Evolutionary conservation across 2,888 invertebrate genomes (phyloP).

Genomic region (Ochropleura leucogaster): DNA sequence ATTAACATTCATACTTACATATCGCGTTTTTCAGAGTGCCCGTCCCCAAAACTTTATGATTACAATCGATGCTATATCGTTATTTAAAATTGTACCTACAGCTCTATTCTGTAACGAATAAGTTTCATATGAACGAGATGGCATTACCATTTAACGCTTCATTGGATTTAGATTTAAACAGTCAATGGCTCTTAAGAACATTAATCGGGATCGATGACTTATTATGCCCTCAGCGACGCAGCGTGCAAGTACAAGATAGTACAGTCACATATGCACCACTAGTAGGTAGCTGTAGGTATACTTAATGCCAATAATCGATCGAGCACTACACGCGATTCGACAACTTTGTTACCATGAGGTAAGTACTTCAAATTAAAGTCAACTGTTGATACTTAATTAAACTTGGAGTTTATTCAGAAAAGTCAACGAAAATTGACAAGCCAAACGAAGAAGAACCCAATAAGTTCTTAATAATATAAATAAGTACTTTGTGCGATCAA

Average conservation of each 20-base stretch:
- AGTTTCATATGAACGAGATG: conserved; percentile 14
- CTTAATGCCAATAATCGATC: conserved; percentile 46
- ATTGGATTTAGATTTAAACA: conserved; percentile 54
- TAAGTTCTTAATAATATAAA: conserved; percentile 13
- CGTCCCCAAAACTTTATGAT: background rate
- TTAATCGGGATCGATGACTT: conserved; percentile 58
- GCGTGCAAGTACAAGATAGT: conserved; percentile 27
- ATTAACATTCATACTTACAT: background rate
- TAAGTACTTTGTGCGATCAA: conserved; percentile 19
- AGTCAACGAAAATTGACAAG: conserved; percentile 10
- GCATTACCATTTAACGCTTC: conserved; percentile 32
- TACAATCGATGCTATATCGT: background rate
- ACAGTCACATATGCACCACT: conserved; percentile 30
- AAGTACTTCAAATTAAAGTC: conserved; percentile 15
- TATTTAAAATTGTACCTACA: background rate
- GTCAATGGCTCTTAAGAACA: conserved; percentile 44
- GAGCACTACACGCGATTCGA: conserved; percentile 9
- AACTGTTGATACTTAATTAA: conserved; percentile 32
- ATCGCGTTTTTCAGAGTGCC: background rate
- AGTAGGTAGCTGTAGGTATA: conserved; percentile 9
- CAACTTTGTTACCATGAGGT: background rate
- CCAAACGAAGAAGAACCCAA: conserved; percentile 19
- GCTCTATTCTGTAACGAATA: background rate
- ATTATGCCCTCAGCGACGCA: conserved; percentile 41
- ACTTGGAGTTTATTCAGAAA: conserved; percentile 28